Percentiles rank a stretch among this genome's conserved stretches.
Evolutionary conservation across 2,888 invertebrate genomes (phyloP).

Genomic region (Pediacus dermestoides): DNA sequence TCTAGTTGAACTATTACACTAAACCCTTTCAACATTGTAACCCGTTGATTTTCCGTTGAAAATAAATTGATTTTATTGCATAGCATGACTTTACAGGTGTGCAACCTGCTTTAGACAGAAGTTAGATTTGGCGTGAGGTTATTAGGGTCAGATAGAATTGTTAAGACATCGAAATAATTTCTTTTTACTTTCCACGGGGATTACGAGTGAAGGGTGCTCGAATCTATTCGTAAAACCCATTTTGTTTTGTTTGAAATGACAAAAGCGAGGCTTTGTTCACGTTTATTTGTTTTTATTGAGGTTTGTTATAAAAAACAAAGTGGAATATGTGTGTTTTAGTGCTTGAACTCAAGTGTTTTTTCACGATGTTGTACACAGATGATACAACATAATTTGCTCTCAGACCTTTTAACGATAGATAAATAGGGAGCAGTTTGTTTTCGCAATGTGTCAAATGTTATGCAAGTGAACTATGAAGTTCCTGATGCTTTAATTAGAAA

Average conservation of each 20-base stretch:
- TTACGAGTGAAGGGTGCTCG: conserved; percentile 19
- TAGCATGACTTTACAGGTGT: conserved; percentile 41
- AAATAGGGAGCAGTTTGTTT: conserved; percentile 40
- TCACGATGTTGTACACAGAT: conserved; percentile 16
- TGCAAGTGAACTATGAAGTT: conserved; percentile 27
- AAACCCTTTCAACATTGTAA: conserved; percentile 33
- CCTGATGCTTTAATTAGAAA: conserved; percentile 34
- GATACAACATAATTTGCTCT: conserved; percentile 34
- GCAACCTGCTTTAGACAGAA: conserved; percentile 37
- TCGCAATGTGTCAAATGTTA: conserved; percentile 39
- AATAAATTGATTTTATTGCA: conserved; percentile 42
- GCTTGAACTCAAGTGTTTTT: conserved; percentile 21
- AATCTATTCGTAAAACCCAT: conserved; percentile 2
- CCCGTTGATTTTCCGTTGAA: conserved; percentile 43
- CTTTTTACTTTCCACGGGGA: conserved; percentile 32
- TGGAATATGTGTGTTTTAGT: conserved; percentile 19
- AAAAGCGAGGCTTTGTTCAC: conserved; percentile 21
- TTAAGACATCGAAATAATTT: conserved; percentile 18
- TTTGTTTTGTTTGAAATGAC: conserved; percentile 28
- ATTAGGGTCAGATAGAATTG: conserved; percentile 15
- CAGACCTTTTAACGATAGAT: conserved; percentile 42
- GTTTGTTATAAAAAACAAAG: too few relatives aligned
- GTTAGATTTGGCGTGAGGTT: conserved; percentile 4
- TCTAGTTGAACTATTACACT: conserved; percentile 32
- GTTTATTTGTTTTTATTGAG: too few relatives aligned